Evolutionary conservation across 1,140 invertebrate species (phyloP).

Genomic region (Bacillus rossius): DNA sequence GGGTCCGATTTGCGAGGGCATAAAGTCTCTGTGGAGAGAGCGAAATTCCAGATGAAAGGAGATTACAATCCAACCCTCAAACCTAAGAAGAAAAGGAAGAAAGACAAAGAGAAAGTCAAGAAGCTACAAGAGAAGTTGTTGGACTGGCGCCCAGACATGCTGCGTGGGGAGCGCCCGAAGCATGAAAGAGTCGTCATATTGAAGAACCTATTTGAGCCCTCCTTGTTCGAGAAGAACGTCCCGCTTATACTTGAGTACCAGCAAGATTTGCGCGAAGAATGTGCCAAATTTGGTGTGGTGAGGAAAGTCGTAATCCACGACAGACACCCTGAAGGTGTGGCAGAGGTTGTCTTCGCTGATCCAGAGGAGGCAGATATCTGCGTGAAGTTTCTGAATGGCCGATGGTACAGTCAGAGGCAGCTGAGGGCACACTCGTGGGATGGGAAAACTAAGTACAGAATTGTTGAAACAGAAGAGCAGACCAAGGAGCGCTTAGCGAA

Average conservation of each 20-base stretch:
- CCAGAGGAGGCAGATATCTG: conserved; percentile 89
- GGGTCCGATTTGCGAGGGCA: conserved; percentile 75
- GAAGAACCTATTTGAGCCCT: conserved; percentile 89
- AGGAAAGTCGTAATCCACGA: conserved; percentile 92
- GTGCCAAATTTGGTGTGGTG: conserved; percentile 87
- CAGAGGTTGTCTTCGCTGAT: conserved; percentile 85
- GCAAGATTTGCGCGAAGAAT: conserved; percentile 85
- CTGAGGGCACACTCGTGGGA: conserved; percentile 90
- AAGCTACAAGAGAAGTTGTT: conserved; percentile 96
- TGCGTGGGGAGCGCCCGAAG: conserved; percentile 74
- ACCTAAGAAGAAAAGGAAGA: conserved; percentile 86
- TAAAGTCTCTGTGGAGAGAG: conserved; percentile 82
- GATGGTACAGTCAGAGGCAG: conserved; percentile 85
- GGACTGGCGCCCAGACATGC: conserved; percentile 93
- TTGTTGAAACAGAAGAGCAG: conserved; percentile 88
- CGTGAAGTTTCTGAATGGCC: conserved; percentile 79
- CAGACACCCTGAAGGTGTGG: conserved; percentile 90
- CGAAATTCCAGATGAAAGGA: conserved; percentile 94
- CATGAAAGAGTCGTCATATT: conserved; percentile 90
- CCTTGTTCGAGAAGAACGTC: conserved; percentile 87
- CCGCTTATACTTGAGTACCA: conserved; percentile 86
- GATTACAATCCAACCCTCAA: conserved; percentile 91
- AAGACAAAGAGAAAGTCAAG: conserved; percentile 85
- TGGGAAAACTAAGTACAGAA: conserved; percentile 89
- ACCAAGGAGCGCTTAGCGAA: conserved; percentile 71